Evolutionary conservation across 2,888 invertebrate genomes (phyloP), one percentile per base, ranked within the genome.

Genomic region (Barypeithes pellucidus): DNA sequence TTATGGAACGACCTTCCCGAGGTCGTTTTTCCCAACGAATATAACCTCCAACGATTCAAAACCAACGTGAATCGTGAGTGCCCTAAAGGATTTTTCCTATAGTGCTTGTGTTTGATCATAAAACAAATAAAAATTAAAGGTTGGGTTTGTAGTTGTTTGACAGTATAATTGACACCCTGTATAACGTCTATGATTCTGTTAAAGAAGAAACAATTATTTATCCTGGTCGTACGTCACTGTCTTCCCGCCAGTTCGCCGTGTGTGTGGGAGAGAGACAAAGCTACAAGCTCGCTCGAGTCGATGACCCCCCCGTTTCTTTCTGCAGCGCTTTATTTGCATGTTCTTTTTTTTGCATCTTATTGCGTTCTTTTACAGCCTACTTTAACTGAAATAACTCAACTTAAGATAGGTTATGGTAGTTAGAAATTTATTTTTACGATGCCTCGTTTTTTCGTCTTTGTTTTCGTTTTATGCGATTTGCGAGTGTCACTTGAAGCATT

Each of bases 261-360:
- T 85, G 85, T 84, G 85, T 84, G 83, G 84, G 85, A 85, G 83
- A 83, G 81, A 85, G 85, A 86, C 82, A 81, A 83, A 81, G 79
- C 80, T 81, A 84, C 82, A 83, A n/a, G n/a, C n/a, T n/a, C n/a
- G 81, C 83, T 82, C 79, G 59, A 86, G 85, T 84, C 86, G 84
- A 84, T 86, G 86, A 86, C 86, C 86, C 81, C 82, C 79, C 41
- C 82, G 84, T 85, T 86, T 86, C 86, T 86, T 86, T 86, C 85
- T 85, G 83, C 84, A 84, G 85, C 83, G 85, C 86, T 86, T 86
- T 86, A 86, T 86, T 86, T 86, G 86, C 86, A 86, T 86, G 86
- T 82, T 83, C 82, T 85, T 85, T 85, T 85, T 86, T 85, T 86
- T 85, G 81, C 81, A 80, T 83, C 83, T 84, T 86, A 82, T 84